Evolutionary conservation across 1,140 invertebrate species (phyloP).

Genomic region (Archegozetes longisetosus): DNA sequence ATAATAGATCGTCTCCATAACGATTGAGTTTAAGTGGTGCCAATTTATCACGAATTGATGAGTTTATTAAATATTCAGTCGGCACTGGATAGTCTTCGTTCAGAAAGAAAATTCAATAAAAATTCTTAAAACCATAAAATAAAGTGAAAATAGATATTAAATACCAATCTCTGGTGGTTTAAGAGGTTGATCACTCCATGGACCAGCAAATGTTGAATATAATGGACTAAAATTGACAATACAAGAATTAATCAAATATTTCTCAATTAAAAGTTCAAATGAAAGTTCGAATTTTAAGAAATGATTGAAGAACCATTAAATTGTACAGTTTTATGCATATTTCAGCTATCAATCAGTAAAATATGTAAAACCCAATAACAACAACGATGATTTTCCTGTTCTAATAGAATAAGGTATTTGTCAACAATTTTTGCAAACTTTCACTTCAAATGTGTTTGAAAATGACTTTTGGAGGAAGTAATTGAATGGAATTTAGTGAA

Average conservation of each 20-base stretch:
- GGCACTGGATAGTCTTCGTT: constrained; percentile 91
- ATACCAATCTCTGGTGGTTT: constrained; percentile 79
- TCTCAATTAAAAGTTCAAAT: too few relatives aligned
- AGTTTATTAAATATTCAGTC: constrained; percentile 93
- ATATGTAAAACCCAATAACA: too few relatives aligned
- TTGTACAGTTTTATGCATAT: too few relatives aligned
- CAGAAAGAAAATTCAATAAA: constrained; percentile 16
- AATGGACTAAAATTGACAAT: constrained; percentile 45
- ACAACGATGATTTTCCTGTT: too few relatives aligned
- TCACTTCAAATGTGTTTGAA: too few relatives aligned
- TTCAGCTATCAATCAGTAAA: too few relatives aligned
- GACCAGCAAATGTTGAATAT: constrained; percentile 92
- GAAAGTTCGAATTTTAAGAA: too few relatives aligned
- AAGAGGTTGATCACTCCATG: constrained; percentile 93
- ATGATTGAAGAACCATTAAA: too few relatives aligned
- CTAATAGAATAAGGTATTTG: too few relatives aligned
- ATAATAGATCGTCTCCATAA: constrained; percentile 96
- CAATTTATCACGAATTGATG: constrained; percentile 47
- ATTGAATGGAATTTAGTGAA: too few relatives aligned
- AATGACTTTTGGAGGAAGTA: too few relatives aligned
- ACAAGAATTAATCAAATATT: background rate
- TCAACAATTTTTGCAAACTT: too few relatives aligned
- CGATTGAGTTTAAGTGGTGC: constrained; percentile 84
- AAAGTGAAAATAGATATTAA: background rate
- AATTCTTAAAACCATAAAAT: background rate